These are phyloP conservation scores for Ommatoiulus sabulosus DNA, from an alignment of 2,888 invertebrate species.

Conservation along the genomic window DNA sequence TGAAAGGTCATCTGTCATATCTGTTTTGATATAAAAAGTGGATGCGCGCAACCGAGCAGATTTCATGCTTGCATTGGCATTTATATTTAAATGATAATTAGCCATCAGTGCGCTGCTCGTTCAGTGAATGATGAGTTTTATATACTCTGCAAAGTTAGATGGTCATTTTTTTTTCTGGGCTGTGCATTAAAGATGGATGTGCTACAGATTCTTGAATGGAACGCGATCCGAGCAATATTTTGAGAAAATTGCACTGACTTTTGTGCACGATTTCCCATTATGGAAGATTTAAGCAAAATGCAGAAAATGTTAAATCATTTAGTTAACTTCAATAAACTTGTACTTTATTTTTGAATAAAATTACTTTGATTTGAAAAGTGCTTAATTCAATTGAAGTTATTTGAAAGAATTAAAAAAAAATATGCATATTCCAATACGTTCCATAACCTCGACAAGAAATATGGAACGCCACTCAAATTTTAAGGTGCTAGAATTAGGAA, in stretches of 20 bases:
- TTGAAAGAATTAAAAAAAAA: too few relatives aligned
- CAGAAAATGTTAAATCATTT: too few relatives aligned
- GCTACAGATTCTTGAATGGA: not conserved
- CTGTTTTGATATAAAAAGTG: constrained; percentile 26
- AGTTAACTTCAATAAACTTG: too few relatives aligned
- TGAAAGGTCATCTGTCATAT: constrained; percentile 38
- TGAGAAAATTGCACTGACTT: not conserved
- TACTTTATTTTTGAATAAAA: too few relatives aligned
- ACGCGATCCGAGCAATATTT: not conserved
- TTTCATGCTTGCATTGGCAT: constrained; percentile 57
- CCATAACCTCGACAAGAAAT: too few relatives aligned
- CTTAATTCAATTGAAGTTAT: too few relatives aligned
- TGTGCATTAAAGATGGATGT: not conserved
- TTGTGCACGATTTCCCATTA: too few relatives aligned
- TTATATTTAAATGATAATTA: constrained; percentile 56
- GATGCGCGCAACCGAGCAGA: constrained; percentile 46
- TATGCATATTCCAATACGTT: too few relatives aligned
- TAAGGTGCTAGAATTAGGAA: too few relatives aligned
- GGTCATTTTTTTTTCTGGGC: not conserved
- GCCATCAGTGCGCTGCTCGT: not conserved
- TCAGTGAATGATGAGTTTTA: constrained; percentile 45
- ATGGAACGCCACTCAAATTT: too few relatives aligned
- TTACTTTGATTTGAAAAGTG: too few relatives aligned
- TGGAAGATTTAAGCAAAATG: too few relatives aligned
- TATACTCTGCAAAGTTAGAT: constrained; percentile 18